These are phyloP conservation scores for Globia sparganii DNA, from an alignment of 2,888 invertebrate genomes.

Conservation along the genomic window DNA sequence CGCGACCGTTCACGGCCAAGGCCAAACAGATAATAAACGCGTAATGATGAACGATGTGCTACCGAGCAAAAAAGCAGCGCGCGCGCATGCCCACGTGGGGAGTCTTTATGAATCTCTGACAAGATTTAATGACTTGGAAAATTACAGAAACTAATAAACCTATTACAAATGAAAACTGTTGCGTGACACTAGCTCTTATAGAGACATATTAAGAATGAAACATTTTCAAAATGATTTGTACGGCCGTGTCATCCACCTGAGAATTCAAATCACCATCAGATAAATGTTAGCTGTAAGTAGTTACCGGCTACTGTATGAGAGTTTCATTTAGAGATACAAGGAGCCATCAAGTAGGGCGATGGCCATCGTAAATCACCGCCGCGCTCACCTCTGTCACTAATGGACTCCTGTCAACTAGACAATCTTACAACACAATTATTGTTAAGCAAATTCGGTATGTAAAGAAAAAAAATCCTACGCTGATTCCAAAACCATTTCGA, in stretches of 20 bases:
- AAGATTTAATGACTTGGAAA: constrained; percentile 86
- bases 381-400: constrained; percentile 72
- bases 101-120: constrained; percentile 82
- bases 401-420: constrained; percentile 68
- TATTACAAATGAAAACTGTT: constrained; percentile 75
- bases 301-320: constrained; percentile 65
- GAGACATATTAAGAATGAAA: constrained; percentile 25
- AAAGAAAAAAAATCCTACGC: no score
- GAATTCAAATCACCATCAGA: constrained; percentile 72
- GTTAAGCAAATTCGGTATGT: constrained; percentile 68
- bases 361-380: constrained; percentile 73
- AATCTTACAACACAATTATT: constrained; percentile 58
- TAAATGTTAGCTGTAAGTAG: constrained; percentile 67
- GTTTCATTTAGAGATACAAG: constrained; percentile 76
- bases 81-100: constrained; percentile 84
- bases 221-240: constrained; percentile 23
- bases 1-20: constrained; percentile 89
- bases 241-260: constrained; percentile 60
- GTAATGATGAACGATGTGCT: constrained; percentile 87
- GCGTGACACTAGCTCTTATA: constrained; percentile 67
- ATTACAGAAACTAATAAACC: constrained; percentile 79
- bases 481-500: no score
- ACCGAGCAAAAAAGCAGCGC: constrained; percentile 80
- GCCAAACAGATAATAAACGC: constrained; percentile 87
- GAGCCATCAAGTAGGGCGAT: constrained; percentile 70